These are phyloP conservation scores for Drosophila pegasa DNA, from an alignment of 2,888 invertebrate genomes.

Conservation along the genomic window DNA sequence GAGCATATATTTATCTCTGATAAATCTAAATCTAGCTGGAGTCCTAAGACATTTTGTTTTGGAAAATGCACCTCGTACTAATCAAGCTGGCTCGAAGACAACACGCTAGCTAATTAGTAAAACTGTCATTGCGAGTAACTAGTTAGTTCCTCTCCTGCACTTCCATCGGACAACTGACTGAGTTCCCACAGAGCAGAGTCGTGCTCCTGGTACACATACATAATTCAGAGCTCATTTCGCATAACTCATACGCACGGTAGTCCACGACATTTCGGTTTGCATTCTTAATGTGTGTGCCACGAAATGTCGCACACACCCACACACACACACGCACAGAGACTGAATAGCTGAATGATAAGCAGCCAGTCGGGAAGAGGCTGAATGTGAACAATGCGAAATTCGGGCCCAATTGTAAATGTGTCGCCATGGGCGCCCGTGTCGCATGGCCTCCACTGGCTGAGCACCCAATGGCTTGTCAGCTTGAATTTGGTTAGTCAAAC, in stretches of 20 bases:
- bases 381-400: constrained; percentile 24
- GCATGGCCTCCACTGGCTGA: constrained; percentile 33
- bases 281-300: constrained; percentile 31
- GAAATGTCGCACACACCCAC: constrained; percentile 38
- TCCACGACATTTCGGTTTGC: constrained; percentile 34
- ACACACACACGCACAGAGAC: constrained; percentile 13
- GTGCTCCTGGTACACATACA: constrained; percentile 24
- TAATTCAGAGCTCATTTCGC: constrained; percentile 33
- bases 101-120: constrained; percentile 3
- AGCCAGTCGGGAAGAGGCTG: constrained; percentile 18
- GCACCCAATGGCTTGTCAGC: constrained; percentile 48
- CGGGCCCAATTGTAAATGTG: constrained; percentile 17
- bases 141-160: constrained; percentile 4
- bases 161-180: constrained; percentile 5
- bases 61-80: not conserved
- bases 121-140: constrained; percentile 15
- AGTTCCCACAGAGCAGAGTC: constrained; percentile 7
- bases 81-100: not conserved
- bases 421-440: constrained; percentile 28
- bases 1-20: not conserved
- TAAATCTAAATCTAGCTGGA: not conserved
- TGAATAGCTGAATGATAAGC: constrained; percentile 37
- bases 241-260: constrained; percentile 65
- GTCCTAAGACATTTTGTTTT: not conserved
- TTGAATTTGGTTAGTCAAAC: constrained; percentile 72